Percentiles rank a stretch among this genome's conserved stretches.
Evolutionary conservation across 2,888 invertebrate species (phyloP).

Genomic region (Drosophila lutescens): DNA sequence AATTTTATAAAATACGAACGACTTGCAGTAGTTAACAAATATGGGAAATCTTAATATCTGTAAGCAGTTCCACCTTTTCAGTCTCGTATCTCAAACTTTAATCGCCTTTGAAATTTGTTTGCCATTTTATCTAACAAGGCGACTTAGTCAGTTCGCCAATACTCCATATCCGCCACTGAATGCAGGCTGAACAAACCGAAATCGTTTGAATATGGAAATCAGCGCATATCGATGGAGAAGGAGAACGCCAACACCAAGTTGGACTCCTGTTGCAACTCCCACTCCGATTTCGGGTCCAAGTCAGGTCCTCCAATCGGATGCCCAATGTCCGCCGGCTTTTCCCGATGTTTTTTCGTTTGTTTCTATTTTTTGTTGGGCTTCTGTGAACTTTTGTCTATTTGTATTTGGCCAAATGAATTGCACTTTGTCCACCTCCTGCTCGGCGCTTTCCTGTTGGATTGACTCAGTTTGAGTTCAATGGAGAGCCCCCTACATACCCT

Average conservation of each 20-base stretch:
- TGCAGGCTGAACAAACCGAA: constrained; percentile 30
- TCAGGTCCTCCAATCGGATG: constrained; percentile 30
- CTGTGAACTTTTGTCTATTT: constrained; percentile 40
- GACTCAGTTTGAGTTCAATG: constrained; percentile 26
- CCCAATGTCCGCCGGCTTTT: constrained; percentile 40
- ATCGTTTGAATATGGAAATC: constrained; percentile 52
- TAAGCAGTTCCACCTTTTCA: not conserved
- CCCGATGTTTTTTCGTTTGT: constrained; percentile 7
- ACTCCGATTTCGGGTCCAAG: constrained; percentile 17
- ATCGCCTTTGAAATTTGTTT: constrained; percentile 38
- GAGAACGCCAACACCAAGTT: constrained; percentile 33
- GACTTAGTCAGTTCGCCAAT: constrained; percentile 22
- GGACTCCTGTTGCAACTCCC: constrained; percentile 27
- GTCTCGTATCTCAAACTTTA: constrained; percentile 18
- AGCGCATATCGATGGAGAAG: constrained; percentile 33
- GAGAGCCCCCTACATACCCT: constrained; percentile 3
- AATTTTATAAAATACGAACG: no score
- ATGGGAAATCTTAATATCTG: not conserved
- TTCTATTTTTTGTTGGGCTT: constrained; percentile 24
- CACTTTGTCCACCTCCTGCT: constrained; percentile 44
- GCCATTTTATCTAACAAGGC: constrained; percentile 32
- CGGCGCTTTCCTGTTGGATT: constrained; percentile 21
- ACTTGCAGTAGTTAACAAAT: no score
- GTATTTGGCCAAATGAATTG: constrained; percentile 55
- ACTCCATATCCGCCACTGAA: constrained; percentile 37